Percentiles rank a stretch among this genome's conserved stretches.
Conservation (phyloP, 2,113 vertebrate genomes). For the Coreoperca whiteheadi region DNA sequence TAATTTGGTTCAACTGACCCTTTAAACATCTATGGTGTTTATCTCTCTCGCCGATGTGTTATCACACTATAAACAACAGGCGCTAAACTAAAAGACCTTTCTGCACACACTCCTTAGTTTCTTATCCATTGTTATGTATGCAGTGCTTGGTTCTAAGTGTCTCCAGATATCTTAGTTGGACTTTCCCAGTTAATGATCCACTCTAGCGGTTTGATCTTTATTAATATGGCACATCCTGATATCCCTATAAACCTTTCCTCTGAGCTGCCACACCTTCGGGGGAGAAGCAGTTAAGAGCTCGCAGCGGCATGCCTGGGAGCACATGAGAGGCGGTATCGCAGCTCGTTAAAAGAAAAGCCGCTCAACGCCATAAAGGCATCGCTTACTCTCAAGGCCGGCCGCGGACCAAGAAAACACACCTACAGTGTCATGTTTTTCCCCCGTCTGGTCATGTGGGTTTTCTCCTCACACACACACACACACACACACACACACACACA, state of each 20-base stretch:
- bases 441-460: constrained; percentile 29
- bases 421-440: constrained; percentile 38
- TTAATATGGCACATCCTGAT: constrained; percentile 74
- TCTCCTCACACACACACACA: constrained; percentile 18
- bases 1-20: constrained; percentile 3
- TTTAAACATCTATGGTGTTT: constrained; percentile 45
- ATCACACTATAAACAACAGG: constrained; percentile 64
- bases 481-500: constrained; percentile 37
- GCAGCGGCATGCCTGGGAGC: constrained; percentile 59
- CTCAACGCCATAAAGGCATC: constrained; percentile 69
- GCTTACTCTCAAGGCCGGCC: constrained; percentile 68
- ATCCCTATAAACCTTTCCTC: constrained; percentile 68
- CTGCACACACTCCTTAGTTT: constrained; percentile 29
- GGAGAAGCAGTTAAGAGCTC: constrained; percentile 62
- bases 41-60: constrained; percentile 27
- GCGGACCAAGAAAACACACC: constrained; percentile 35
- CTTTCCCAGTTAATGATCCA: constrained; percentile 86
- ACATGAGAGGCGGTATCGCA: constrained; percentile 71
- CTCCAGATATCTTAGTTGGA: constrained; percentile 65
- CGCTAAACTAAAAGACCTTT: constrained; percentile 22
- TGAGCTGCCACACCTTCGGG: constrained; percentile 51
- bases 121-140: constrained; percentile 54
- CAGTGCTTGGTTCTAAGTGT: constrained; percentile 44
- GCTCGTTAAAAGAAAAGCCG: constrained; percentile 61
- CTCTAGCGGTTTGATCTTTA: constrained; percentile 82